Conservation (phyloP, 2,113 vertebrate genomes). For the Pelmatolapia mariae region DNA sequence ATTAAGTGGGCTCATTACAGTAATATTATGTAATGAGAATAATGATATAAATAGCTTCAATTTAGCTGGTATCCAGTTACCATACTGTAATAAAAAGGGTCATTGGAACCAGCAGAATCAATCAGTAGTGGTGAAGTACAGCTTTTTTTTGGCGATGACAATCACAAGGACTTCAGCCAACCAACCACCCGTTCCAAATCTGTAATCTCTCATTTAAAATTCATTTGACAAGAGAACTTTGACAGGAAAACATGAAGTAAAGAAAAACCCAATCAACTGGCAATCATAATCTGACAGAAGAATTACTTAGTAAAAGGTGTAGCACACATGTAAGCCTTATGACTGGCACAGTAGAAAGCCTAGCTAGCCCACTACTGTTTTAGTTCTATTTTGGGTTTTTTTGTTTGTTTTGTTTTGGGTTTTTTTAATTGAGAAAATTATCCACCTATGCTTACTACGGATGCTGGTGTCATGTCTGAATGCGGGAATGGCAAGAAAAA, state of each 20-base stretch:
- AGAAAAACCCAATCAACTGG: neutral
- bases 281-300: neutral
- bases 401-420: neutral
- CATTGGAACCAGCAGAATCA: neutral
- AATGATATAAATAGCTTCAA: neutral
- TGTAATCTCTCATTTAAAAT: neutral
- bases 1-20: neutral
- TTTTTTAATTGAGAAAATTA: neutral
- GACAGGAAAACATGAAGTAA: neutral
- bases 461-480: neutral
- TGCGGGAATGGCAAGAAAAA: neutral
- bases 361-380: neutral
- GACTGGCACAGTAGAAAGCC: neutral
- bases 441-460: neutral
- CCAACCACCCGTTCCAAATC: neutral
- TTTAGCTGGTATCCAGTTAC: neutral
- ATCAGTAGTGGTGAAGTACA: neutral
- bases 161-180: neutral
- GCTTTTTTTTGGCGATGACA: neutral
- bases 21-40: neutral
- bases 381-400: fast-evolving
- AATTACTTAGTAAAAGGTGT: neutral
- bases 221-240: neutral
- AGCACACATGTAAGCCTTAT: too few relatives aligned
- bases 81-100: neutral